These are phyloP conservation scores for western clawed frog (Xenopus tropicalis) DNA, from an alignment of 2,113 vertebrate species.

Conservation along the genomic window UCB_Xtro_10.0 CM004448.2:30890001-30890500, in stretches of 20 bases:
- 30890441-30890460: background rate
- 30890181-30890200: constrained; percentile 60
- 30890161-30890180: constrained; percentile 51
- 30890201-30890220: constrained; percentile 49
- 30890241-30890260: constrained; percentile 50
- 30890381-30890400: background rate
- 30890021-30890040: constrained; percentile 23
- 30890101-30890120: constrained; percentile 43
- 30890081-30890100: constrained; percentile 37
- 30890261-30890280: constrained; percentile 53
- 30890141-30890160: constrained; percentile 46
- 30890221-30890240: constrained; percentile 58
- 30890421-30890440: background rate
- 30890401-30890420: background rate
- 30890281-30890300: constrained; percentile 58
- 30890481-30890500: too few species aligned
- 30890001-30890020: background rate
- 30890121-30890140: constrained; percentile 2
- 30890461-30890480: too few species aligned
- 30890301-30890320: constrained; percentile 70
- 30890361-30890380: background rate
- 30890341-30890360: background rate
- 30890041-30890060: background rate
- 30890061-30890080: background rate
- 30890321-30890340: constrained; percentile 56